Percentiles rank a stretch among this genome's conserved stretches.
Evolutionary conservation across 1,140 invertebrate species (phyloP).

Genomic region (Chymomyza costata): DNA sequence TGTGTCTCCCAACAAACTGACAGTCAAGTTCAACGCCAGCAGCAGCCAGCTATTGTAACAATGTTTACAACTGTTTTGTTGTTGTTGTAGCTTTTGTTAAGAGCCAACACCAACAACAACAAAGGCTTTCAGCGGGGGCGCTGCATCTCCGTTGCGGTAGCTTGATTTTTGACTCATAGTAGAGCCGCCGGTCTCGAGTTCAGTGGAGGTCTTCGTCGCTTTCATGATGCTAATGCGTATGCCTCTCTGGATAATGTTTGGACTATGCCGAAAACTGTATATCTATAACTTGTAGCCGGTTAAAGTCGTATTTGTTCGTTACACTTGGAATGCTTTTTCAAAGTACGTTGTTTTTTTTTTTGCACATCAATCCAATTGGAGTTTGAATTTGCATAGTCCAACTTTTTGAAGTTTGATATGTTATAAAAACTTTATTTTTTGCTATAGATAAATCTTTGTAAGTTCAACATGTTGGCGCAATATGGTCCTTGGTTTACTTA

Average conservation of each 20-base stretch:
- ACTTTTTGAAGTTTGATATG: no score
- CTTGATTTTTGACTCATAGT: conserved; percentile 66
- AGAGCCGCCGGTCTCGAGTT: no score
- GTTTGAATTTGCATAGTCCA: conserved; percentile 10
- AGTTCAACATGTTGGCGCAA: no score
- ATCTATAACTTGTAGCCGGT: conserved; percentile 29
- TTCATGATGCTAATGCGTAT: conserved; percentile 45
- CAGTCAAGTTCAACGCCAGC: conserved; percentile 72
- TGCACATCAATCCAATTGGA: conserved; percentile 28
- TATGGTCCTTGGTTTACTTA: no score
- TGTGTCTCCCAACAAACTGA: conserved; percentile 41
- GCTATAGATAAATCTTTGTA: no score
- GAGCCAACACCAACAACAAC: conserved; percentile 40
- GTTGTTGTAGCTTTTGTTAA: conserved; percentile 22
- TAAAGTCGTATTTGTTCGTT: conserved; percentile 56
- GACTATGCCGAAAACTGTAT: conserved; percentile 12
- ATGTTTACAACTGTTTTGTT: conserved; percentile 27
- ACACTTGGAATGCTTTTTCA: conserved; percentile 57
- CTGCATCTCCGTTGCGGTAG: conserved; percentile 57
- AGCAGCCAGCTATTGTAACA: conserved; percentile 49
- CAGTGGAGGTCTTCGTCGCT: conserved; percentile 46
- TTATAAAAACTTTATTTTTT: no score
- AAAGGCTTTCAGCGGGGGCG: conserved; percentile 14
- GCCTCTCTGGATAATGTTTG: conserved; percentile 10
- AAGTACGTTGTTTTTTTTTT: conserved; percentile 28